Percentiles rank a stretch among this genome's conserved stretches.
Conservation (phyloP, 1,140 invertebrate species). For the Hirudo medicinalis region DNA sequence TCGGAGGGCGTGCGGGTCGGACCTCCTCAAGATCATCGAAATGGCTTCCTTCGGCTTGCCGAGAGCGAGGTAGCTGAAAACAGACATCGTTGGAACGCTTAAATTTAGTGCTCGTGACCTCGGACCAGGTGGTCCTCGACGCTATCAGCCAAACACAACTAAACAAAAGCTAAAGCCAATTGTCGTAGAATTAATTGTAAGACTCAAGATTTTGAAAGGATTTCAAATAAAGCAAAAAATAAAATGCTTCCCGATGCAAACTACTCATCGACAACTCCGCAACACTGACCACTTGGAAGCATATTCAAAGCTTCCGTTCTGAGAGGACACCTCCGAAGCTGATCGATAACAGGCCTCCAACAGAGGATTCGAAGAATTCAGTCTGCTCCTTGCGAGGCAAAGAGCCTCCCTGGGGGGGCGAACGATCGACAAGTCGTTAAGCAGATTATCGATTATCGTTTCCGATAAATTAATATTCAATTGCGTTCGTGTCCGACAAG, state of each 20-base stretch:
- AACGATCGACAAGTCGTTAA: neutral
- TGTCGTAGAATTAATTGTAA: neutral
- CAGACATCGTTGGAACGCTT: neutral
- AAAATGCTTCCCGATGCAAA: neutral
- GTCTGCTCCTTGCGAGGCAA: neutral
- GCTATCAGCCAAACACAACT: neutral
- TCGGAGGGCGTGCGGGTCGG: neutral
- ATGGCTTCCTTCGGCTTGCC: neutral
- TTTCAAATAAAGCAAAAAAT: neutral
- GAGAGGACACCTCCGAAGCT: neutral
- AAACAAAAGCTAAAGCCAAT: neutral
- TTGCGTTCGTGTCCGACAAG: no score
- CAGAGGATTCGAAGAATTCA: neutral
- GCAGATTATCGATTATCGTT: no score
- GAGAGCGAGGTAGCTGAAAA: neutral
- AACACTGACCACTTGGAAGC: constrained; percentile 4
- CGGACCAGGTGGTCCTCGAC: no score
- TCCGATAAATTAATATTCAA: no score
- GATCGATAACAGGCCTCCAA: neutral
- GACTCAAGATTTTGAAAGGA: no score
- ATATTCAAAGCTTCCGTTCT: neutral
- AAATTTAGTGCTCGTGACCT: no score
- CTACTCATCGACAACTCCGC: no score
- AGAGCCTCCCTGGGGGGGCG: constrained; percentile 8
- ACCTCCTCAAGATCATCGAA: neutral